Percentiles rank a stretch among this genome's conserved stretches.
Conservation (phyloP, 2,113 vertebrate genomes). For the Chaetops frenatus region DNA sequence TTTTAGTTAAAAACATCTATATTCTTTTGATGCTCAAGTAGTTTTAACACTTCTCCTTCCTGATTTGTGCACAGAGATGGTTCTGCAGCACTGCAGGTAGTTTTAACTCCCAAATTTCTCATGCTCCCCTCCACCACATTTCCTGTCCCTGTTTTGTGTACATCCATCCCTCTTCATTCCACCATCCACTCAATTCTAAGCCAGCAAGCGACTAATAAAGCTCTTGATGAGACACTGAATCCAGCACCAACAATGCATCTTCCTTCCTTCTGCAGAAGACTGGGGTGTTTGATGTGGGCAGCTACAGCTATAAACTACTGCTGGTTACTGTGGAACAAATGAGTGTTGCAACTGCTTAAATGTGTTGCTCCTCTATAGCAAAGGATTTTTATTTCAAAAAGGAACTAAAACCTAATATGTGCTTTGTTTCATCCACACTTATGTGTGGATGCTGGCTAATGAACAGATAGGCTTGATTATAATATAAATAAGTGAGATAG, state of each 20-base stretch:
- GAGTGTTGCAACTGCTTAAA: background rate
- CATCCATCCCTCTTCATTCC: background rate
- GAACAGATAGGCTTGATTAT: background rate
- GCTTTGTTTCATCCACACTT: background rate
- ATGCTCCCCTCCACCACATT: background rate
- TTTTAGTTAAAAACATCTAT: background rate
- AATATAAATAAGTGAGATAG: background rate
- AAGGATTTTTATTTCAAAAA: background rate
- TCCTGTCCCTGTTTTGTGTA: background rate
- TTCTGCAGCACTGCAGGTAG: background rate
- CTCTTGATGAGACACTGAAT: background rate
- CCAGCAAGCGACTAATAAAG: background rate
- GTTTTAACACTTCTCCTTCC: background rate
- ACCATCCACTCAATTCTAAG: background rate
- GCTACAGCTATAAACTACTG: background rate
- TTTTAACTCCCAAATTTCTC: background rate
- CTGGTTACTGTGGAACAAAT: background rate
- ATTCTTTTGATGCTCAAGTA: background rate
- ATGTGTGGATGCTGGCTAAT: background rate
- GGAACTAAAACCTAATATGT: background rate
- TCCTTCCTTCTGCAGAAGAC: background rate
- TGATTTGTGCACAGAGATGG: fast-evolving
- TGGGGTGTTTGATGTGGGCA: background rate
- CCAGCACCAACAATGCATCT: background rate
- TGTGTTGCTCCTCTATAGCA: background rate